phyloP scores from a whole-genome alignment of 2,888 invertebrate species.

The Scelioninae gen. 1 region DNA sequence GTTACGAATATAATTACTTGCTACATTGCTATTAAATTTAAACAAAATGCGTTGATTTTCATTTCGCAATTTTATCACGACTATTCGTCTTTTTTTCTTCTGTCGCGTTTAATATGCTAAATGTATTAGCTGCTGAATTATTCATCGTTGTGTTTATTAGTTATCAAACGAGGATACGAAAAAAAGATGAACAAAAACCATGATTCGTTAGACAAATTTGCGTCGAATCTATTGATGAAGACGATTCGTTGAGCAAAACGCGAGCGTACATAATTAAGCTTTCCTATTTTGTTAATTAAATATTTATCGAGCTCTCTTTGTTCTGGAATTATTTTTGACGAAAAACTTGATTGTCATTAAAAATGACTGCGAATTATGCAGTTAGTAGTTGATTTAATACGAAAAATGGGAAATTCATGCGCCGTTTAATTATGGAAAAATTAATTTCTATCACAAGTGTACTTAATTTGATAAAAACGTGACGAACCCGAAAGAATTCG shows the following conservation, averaged over 20 bases:
- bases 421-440: constrained; percentile 19
- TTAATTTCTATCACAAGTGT: constrained; percentile 34
- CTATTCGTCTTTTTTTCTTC: constrained; percentile 31
- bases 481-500: constrained; percentile 33
- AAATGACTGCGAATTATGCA: constrained; percentile 30
- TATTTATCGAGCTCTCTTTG: constrained; percentile 21
- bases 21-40: constrained; percentile 38
- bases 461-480: constrained; percentile 19
- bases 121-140: constrained; percentile 50
- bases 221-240: constrained; percentile 26
- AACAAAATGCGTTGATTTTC: constrained; percentile 50
- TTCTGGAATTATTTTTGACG: constrained; percentile 12
- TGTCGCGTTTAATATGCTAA: constrained; percentile 43
- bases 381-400: constrained; percentile 17
- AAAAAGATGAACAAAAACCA: not conserved
- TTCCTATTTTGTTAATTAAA: constrained; percentile 31
- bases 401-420: constrained; percentile 7
- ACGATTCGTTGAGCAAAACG: constrained; percentile 20
- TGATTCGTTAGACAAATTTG: constrained; percentile 35
- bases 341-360: constrained; percentile 14
- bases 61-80: constrained; percentile 47
- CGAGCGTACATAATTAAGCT: constrained; percentile 18
- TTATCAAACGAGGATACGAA: not conserved
- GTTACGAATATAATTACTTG: constrained; percentile 60
- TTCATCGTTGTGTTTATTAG: constrained; percentile 51